phyloP scores from a whole-genome alignment of 92 coral and sea anemone species.

The Hydrozoanthus gracilis region DNA sequence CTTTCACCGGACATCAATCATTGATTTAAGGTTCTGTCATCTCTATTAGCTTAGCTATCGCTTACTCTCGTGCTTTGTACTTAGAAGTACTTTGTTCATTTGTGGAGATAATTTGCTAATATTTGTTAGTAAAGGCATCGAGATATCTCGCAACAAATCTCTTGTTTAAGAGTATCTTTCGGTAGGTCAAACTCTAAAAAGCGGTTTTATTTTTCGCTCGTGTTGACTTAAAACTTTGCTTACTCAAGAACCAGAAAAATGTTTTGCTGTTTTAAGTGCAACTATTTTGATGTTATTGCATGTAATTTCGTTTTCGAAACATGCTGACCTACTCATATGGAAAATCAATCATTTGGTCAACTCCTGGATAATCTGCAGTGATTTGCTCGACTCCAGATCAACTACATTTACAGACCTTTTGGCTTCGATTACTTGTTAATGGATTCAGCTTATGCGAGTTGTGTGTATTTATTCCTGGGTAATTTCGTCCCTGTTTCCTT shows the following conservation, averaged over 20 bases:
- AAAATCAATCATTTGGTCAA: slow-evolving; percentile 19
- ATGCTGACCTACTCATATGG: slow-evolving; percentile 24
- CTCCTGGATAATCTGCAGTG: slow-evolving; percentile 19
- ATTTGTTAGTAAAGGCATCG: slow-evolving; percentile 50
- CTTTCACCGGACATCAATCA: background rate
- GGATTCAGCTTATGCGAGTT: slow-evolving; percentile 31
- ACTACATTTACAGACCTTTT: slow-evolving; percentile 45
- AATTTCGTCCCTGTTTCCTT: slow-evolving; percentile 21
- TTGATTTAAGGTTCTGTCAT: background rate
- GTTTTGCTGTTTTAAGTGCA: slow-evolving; percentile 1
- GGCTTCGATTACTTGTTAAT: slow-evolving; percentile 3
- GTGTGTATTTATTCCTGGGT: slow-evolving; percentile 1
- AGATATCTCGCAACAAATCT: slow-evolving; percentile 19
- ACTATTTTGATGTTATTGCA: slow-evolving; percentile 9
- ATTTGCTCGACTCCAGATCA: slow-evolving; percentile 7
- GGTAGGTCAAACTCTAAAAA: background rate
- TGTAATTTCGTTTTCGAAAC: slow-evolving; percentile 26
- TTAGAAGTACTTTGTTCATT: slow-evolving; percentile 25
- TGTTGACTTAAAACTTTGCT: background rate
- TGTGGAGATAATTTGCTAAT: slow-evolving; percentile 14
- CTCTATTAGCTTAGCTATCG: slow-evolving; percentile 7
- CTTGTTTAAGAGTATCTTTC: slow-evolving; percentile 24
- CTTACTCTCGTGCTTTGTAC: background rate
- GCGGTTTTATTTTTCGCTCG: slow-evolving; percentile 5
- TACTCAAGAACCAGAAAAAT: background rate